These are phyloP conservation scores for Orthonevra nobilis DNA, from an alignment of 2,888 invertebrate genomes.

Conservation along the genomic window DNA sequence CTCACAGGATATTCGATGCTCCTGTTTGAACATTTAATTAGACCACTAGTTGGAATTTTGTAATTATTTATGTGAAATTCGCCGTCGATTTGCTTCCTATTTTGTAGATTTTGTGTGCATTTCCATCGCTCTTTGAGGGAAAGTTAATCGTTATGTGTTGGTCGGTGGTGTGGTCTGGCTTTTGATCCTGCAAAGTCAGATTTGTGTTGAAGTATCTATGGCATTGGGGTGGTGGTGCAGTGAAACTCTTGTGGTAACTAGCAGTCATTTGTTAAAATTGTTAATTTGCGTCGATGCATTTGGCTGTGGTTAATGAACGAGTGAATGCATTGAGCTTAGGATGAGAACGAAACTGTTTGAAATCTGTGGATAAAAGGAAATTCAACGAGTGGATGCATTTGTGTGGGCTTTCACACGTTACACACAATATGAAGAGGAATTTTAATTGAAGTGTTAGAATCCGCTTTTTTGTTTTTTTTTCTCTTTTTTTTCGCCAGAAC, in stretches of 20 bases:
- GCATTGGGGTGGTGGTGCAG: not conserved
- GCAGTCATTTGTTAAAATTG: slow-evolving; percentile 52
- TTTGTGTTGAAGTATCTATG: not conserved
- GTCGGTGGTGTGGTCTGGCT: slow-evolving; percentile 27
- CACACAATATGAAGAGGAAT: slow-evolving; percentile 35
- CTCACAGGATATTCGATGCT: slow-evolving; percentile 9
- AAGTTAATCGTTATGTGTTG: slow-evolving; percentile 50
- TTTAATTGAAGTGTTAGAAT: slow-evolving; percentile 44
- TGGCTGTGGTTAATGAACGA: slow-evolving; percentile 45
- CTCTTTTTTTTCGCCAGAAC: no score
- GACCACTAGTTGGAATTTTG: slow-evolving; percentile 66
- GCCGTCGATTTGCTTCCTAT: slow-evolving; percentile 57
- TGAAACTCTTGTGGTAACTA: slow-evolving; percentile 38
- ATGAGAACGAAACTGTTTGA: slow-evolving; percentile 1
- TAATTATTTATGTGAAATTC: slow-evolving; percentile 64
- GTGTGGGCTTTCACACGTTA: slow-evolving; percentile 17
- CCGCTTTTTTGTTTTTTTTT: not conserved
- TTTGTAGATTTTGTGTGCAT: not conserved
- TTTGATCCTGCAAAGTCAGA: slow-evolving; percentile 5
- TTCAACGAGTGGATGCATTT: not conserved
- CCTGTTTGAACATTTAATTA: slow-evolving; percentile 59
- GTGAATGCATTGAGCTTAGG: not conserved
- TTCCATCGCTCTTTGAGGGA: not conserved
- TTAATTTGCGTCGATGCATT: slow-evolving; percentile 56
- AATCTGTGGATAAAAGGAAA: not conserved